phyloP scores from a whole-genome alignment of 2,888 invertebrate species.

The Pemphredon lugubris region DNA sequence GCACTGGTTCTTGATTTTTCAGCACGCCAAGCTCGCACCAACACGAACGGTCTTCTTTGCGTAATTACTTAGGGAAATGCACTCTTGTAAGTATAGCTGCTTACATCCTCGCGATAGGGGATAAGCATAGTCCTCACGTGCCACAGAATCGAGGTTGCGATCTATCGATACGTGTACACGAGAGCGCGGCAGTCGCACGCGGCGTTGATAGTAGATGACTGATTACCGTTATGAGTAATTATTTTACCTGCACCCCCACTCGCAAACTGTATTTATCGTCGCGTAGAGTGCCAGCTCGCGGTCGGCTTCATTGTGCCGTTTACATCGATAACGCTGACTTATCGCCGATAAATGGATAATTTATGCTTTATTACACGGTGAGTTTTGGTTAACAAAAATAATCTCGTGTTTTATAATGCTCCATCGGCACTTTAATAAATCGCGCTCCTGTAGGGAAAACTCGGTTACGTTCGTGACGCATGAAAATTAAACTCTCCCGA shows the following conservation, averaged over 20 bases:
- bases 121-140: slow-evolving; percentile 30
- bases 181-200: slow-evolving; percentile 3
- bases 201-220: slow-evolving; percentile 19
- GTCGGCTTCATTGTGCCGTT: neutral
- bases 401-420: too few species aligned
- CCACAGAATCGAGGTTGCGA: neutral
- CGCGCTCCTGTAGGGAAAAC: too few species aligned
- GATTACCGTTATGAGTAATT: slow-evolving; percentile 35
- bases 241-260: slow-evolving; percentile 17
- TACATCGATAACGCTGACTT: neutral
- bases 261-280: slow-evolving; percentile 20
- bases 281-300: neutral
- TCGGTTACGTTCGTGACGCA: too few species aligned
- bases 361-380: too few species aligned
- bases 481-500: too few species aligned
- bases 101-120: slow-evolving; percentile 24
- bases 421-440: too few species aligned
- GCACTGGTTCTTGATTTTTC: neutral
- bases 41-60: neutral
- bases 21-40: neutral
- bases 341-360: too few species aligned
- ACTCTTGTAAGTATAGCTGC: slow-evolving; percentile 25
- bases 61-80: slow-evolving; percentile 32
- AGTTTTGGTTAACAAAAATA: too few species aligned
- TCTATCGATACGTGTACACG: slow-evolving; percentile 15